Base-by-base conservation (phyloP, 2,797 vertebrate species). In the Acrossocheilus wenchowensis region DNA sequence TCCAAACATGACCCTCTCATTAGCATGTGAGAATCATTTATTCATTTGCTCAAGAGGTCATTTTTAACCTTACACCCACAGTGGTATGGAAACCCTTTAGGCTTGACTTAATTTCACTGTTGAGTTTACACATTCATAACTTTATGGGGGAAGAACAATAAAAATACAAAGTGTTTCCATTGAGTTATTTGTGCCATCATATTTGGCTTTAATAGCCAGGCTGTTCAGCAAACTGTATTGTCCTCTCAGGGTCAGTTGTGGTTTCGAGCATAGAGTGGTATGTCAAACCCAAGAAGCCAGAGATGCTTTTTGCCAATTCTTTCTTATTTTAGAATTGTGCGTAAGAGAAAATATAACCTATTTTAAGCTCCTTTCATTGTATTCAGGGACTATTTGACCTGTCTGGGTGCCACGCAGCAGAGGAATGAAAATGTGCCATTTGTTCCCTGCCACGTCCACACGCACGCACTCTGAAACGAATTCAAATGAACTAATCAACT, bases 401-500 rank as follows among this genome's bases (percentile, higher is more conserved):
- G 78, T 62, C 78, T 77, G 41, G 41, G 12, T 77, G 57, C 69
- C 8, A 54, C 41, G 50, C 71, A 78, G 17, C 48, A 80, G 45
- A 41, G 30, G 71, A 87, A 87, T 69, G 71, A 83, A 80, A 81
- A 81, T 78, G 17, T 1, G 8, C 12, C 57, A 74, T 39, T 74
- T 71, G 77, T 69, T 48, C 30, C 19, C 54, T 2, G 34, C 75
- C 82, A 84, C 66, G 60, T 86, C 57, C 50, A 41, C 36, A 80
- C 43, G 6, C 30, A 73, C 45, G 39, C 34, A 86, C 81, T 21
- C 39, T 34, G 9, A 73, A 78, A 64, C 15, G 23, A 15, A 89
- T 52, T 75, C 43, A 86, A 84, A 86, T 86, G 39, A 43, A 84
- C 84, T 79, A 69, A 82, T 62, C 30, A 88, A 60, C 74, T 81